Evolutionary conservation across 1,140 invertebrate genomes (phyloP).

Genomic region (Drosophila kikkawai): DNA sequence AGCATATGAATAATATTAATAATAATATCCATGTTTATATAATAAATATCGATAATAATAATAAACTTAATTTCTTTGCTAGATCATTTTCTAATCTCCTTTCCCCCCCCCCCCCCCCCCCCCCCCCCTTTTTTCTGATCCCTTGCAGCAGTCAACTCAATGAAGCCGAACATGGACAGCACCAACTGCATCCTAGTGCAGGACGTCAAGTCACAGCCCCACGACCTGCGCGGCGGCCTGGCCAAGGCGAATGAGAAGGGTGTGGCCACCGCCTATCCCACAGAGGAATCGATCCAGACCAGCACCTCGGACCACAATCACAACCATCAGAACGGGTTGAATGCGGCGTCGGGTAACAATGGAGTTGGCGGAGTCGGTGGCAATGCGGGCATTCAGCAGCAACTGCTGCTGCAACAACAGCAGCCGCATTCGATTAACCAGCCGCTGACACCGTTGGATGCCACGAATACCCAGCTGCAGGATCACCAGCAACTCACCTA

Average conservation of each 20-base stretch:
- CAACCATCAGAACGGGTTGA: conserved; percentile 64
- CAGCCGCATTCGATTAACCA: conserved; percentile 80
- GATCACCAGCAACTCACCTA: conserved; percentile 72
- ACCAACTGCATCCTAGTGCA: conserved; percentile 95
- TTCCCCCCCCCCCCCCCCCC: no score
- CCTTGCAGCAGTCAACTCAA: conserved; percentile 91
- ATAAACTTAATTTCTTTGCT: neutral
- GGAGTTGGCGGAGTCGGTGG: conserved; percentile 9
- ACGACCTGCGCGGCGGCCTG: conserved; percentile 88
- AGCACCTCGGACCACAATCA: conserved; percentile 88
- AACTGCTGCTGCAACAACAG: conserved; percentile 76
- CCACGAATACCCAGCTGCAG: conserved; percentile 79
- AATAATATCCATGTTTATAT: no score
- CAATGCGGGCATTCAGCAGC: conserved; percentile 72
- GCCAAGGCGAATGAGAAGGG: conserved; percentile 67
- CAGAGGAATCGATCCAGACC: conserved; percentile 89
- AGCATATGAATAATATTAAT: no score
- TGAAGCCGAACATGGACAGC: conserved; percentile 93
- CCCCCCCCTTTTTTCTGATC: conserved; percentile 79
- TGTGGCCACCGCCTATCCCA: conserved; percentile 73
- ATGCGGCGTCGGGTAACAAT: neutral
- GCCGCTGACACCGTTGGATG: conserved; percentile 72
- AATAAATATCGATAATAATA: neutral
- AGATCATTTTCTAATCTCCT: conserved; percentile 3
- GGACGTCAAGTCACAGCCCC: conserved; percentile 94